These are phyloP conservation scores for Athene cunicularia DNA, from an alignment of 2,113 vertebrate genomes.

Conservation along the genomic window DNA sequence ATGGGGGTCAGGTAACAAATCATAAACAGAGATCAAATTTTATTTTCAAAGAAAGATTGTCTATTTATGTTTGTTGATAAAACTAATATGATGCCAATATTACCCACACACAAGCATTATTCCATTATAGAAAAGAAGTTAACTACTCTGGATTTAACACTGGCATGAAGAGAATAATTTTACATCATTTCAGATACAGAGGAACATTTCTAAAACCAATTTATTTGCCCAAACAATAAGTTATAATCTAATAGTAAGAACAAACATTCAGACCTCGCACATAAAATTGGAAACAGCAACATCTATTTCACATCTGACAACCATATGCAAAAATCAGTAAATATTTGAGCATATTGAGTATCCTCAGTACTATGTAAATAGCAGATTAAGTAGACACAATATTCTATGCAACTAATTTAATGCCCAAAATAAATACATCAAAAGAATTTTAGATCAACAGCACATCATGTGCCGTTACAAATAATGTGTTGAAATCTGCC, in stretches of 20 bases:
- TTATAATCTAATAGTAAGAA: not conserved
- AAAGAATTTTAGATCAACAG: slow-evolving; percentile 60
- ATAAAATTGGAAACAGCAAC: not conserved
- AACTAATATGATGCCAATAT: not conserved
- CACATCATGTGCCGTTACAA: not conserved
- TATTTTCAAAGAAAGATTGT: not conserved
- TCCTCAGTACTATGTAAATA: slow-evolving; percentile 19
- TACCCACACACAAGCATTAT: not conserved
- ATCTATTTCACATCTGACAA: not conserved
- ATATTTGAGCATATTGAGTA: slow-evolving; percentile 19
- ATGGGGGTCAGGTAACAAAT: not conserved
- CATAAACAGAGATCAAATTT: not conserved
- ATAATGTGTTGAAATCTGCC: slow-evolving; percentile 44
- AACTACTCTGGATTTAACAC: not conserved
- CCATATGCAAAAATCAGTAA: not conserved
- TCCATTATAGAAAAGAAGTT: not conserved
- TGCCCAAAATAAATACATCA: slow-evolving; percentile 58
- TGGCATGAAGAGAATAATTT: not conserved
- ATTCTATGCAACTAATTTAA: slow-evolving; percentile 14
- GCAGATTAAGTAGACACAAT: slow-evolving; percentile 26
- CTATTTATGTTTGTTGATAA: not conserved
- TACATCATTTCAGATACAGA: not conserved
- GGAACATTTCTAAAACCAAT: not conserved
- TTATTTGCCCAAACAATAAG: not conserved
- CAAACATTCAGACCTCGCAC: not conserved